Base-by-base conservation (phyloP, 2,888 invertebrate genomes). In the Dastarcus helophoroides region DNA sequence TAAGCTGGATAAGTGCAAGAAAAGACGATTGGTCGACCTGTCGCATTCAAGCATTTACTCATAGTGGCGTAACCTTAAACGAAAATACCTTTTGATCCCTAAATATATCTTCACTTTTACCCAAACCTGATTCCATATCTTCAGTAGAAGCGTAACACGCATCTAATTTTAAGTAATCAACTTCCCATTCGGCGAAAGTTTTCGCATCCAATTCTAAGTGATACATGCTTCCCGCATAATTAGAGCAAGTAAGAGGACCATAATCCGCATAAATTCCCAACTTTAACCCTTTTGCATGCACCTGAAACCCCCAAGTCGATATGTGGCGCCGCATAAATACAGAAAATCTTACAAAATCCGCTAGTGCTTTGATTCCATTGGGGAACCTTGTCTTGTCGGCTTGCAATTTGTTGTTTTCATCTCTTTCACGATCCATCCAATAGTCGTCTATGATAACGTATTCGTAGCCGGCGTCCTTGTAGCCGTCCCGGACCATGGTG, bases 1-100 rank as follows among this genome's bases (percentile, higher is more conserved):
- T 88, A 89, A 4, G 78, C 79, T 2, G 88, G 86, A 82, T 84
- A 88, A 49, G 81, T 81, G 60, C 88, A 88, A 0, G 83, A 82
- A 52, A 78, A 88, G 0, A 84, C 67, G 39, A 88, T 84, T 0
- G 76, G 74, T 13, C 84, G 68, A 7, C 81, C 82, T 21, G 82
- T 80, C 36, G 66, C 61, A 54, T 86, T 86, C 38, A 88, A 58
- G 44, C 69, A 67, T 42, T 61, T 60, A 3, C 76, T 77, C 63
- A 85, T 80, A 35, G 68, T 64, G 1, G 77, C 76, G 55, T 84
- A 86, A 2, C 81, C 85, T 80, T n/a, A n/a, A n/a, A n/a, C n/a
- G n/a, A n/a, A n/a, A n/a, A n/a, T n/a, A n/a, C n/a, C n/a, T n/a
- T n/a, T n/a, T n/a, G n/a, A n/a, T n/a, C n/a, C n/a, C n/a, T n/a